Base-by-base conservation (phyloP, 2,888 invertebrate genomes). In the Odontocolon sp. region DNA sequence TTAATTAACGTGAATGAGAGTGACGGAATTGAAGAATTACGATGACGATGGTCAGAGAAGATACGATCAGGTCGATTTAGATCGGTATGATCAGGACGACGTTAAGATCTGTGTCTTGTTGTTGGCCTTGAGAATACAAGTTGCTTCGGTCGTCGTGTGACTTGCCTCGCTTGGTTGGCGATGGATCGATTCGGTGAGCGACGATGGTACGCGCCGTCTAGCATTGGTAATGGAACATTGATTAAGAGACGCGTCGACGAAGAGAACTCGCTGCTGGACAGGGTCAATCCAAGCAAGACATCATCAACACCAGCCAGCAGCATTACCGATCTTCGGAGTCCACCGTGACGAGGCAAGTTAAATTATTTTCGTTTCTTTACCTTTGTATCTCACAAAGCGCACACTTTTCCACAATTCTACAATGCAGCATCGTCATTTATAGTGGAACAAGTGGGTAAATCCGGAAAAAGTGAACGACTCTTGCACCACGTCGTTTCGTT, bases 121-220 rank as follows among this genome's bases (percentile, higher is more conserved):
- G 26, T 33, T n/a, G n/a, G n/a, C 45, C 26, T 38, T 38, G 63
- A 64, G 45, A 21, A 21, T 14, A 16, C 9, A n/a, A 54, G 8
- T 28, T n/a, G 28, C 11, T 5, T 56, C 36, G 23, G 16, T 50
- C 31, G 18, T 33, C 36, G 70, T 42, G 33, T 18, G 21, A 36
- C 56, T 38, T 14, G 61, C 47, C 72, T 69, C 31, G 50, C 66
- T 52, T 8, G 54, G 42, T 5, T 36, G 59, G 71, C 71, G 47
- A 76, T 76, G 76, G 71, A 76, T 76, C 76, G 70, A 71, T 70
- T 61, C 54, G 67, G 33, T 33, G 50, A 23, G 23, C 28, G 23
- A 64, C 66, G 68, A 36, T 45, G 40, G 26, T 56, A 57, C 56
- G 70, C 56, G 57, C 45, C 23, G 28, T 26, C 21, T 28, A 47